phyloP scores from a whole-genome alignment of 2,797 vertebrate genomes.

The Rhincodon typus region DNA sequence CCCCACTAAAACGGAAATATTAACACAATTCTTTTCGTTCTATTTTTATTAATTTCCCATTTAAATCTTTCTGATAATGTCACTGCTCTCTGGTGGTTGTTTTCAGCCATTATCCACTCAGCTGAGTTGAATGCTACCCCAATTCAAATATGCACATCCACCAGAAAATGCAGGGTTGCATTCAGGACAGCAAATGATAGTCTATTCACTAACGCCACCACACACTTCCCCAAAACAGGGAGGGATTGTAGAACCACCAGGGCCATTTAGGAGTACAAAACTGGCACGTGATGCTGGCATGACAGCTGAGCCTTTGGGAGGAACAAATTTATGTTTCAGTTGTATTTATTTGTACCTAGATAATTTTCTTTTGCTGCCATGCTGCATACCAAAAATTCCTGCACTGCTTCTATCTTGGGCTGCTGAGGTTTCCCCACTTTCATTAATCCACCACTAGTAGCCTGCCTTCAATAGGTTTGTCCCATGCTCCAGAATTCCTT shows the following conservation, averaged over 20 bases:
- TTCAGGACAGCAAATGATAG: background rate
- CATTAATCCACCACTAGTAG: background rate
- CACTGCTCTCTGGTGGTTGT: background rate
- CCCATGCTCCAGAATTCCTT: background rate
- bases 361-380: background rate
- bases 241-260: background rate
- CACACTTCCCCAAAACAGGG: background rate
- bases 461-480: background rate
- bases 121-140: background rate
- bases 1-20: background rate
- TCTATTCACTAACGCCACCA: background rate
- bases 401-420: background rate
- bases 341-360: background rate
- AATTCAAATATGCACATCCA: background rate
- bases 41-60: background rate
- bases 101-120: background rate
- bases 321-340: background rate
- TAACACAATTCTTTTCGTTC: background rate
- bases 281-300: background rate
- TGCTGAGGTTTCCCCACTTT: background rate
- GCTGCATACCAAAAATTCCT: background rate
- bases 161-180: background rate
- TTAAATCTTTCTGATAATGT: background rate
- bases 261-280: background rate
- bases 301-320: background rate